These are phyloP conservation scores for Odontocerum albicorne DNA, from an alignment of 2,888 invertebrate species.

Conservation along the genomic window DNA sequence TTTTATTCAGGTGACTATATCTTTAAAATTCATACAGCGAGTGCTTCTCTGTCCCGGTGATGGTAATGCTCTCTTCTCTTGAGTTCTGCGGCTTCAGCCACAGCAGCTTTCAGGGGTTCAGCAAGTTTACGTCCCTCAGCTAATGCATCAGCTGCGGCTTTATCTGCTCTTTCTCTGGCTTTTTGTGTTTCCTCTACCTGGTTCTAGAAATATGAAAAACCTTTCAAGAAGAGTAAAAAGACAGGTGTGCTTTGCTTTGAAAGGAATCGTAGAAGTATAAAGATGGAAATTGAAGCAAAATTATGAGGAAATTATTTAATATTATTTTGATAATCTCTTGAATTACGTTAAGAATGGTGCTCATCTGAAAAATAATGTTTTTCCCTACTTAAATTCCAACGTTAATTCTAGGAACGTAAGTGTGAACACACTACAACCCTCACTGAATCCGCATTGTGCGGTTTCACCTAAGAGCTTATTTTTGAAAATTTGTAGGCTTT, in stretches of 20 bases:
- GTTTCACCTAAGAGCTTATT: too few relatives aligned
- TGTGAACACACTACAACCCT: too few relatives aligned
- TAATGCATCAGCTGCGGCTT: constrained; percentile 64
- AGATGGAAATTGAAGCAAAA: neutral
- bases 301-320: neutral
- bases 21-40: constrained; percentile 63
- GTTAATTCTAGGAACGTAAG: too few relatives aligned
- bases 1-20: too few relatives aligned
- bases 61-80: constrained; percentile 80
- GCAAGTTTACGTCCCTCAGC: constrained; percentile 73
- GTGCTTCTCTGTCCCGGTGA: constrained; percentile 78
- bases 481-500: too few relatives aligned
- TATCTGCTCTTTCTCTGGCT: constrained; percentile 75
- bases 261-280: neutral
- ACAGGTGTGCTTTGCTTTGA: neutral
- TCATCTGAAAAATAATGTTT: too few relatives aligned
- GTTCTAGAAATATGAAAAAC: constrained; percentile 9
- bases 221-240: too few relatives aligned
- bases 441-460: too few relatives aligned
- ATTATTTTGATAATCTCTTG: neutral
- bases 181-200: constrained; percentile 76
- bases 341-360: too few relatives aligned
- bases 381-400: too few relatives aligned
- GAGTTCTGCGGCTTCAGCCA: constrained; percentile 70
- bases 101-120: constrained; percentile 72